phyloP scores from a whole-genome alignment of 2,888 invertebrate species.

The Drosophila affinis region DNA sequence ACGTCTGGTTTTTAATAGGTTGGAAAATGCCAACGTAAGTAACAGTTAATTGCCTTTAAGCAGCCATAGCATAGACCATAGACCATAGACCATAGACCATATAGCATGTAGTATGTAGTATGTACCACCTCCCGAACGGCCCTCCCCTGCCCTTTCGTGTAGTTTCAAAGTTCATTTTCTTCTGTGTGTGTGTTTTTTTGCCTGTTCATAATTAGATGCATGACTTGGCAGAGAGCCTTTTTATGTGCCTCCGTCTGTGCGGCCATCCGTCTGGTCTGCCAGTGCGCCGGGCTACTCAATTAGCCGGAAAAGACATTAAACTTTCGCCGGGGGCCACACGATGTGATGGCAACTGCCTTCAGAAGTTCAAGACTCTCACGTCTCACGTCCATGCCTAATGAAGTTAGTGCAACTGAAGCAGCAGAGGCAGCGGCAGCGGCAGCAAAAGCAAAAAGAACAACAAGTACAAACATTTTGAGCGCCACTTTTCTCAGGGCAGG shows the following conservation, averaged over 20 bases:
- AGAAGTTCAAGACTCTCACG: slow-evolving; percentile 52
- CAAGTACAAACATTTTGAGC: slow-evolving; percentile 46
- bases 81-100: too few relatives aligned
- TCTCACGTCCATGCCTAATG: slow-evolving; percentile 50
- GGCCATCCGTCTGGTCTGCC: slow-evolving; percentile 4
- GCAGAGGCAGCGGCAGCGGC: slow-evolving; percentile 7
- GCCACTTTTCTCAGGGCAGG: slow-evolving; percentile 68
- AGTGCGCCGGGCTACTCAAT: slow-evolving; percentile 60
- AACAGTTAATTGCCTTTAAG: slow-evolving; percentile 68
- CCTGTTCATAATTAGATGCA: slow-evolving; percentile 73
- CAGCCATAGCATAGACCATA: slow-evolving; percentile 41
- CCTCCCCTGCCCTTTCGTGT: slow-evolving; percentile 18
- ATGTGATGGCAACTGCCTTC: slow-evolving; percentile 26
- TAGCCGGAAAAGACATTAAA: slow-evolving; percentile 76
- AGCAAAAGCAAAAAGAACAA: slow-evolving; percentile 37
- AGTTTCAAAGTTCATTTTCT: slow-evolving; percentile 57
- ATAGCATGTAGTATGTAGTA: not conserved
- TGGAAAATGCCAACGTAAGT: slow-evolving; percentile 53
- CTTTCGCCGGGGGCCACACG: slow-evolving; percentile 55
- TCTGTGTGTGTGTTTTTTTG: slow-evolving; percentile 20
- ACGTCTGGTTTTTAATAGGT: slow-evolving; percentile 32
- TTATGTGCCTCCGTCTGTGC: slow-evolving; percentile 29
- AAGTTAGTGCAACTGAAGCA: slow-evolving; percentile 53
- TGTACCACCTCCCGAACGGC: slow-evolving; percentile 21
- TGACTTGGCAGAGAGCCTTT: slow-evolving; percentile 68